Evolutionary conservation across 2,888 invertebrate genomes (phyloP), one percentile per base, ranked within the genome.

Genomic region (Gasteruption jaculator): DNA sequence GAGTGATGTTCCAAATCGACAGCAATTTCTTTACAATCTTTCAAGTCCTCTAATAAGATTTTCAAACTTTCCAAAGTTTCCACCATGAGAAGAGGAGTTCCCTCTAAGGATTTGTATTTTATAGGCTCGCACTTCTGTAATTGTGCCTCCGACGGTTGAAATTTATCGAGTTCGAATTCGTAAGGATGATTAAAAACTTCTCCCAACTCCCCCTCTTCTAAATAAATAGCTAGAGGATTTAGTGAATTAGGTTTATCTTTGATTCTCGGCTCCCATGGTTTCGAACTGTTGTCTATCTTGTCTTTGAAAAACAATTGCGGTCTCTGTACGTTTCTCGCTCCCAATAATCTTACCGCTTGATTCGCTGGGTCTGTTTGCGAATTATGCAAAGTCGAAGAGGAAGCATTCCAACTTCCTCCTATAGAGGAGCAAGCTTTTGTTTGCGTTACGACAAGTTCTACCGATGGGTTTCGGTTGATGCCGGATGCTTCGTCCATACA

Each of bases 1-100:
- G 87, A 85, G 70, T 99, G 95, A 71, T 95, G 93, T 76, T 90
- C 90, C 35, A 97, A 74, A 74, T 97, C 97, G 1, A 97, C 80
- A 0, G 93, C 92, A 38, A 97, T 78, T 64, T 87, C 87, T 2
- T 73, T 71, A n/a, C 81, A 80, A 1, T 71, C 71, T 27, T 74
- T 73, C 44, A 99, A 73, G 47, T 85, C 83, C 1, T 77, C 68
- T 3, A 89, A 60, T 29, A 95, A 73, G 3, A 74, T 69, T 31
- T 81, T 71, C 2, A 97, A 63, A 39, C 83, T 77, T 1, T 76
- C 74, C 14, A 75, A 72, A 0, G 78, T 85, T 30, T 83, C 79
- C 0, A 99, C 78, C 48, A 82, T 77, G 3, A 82, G 74, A 4
- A 87, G 70, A 1, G 79, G 80, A 0, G 88, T 89, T 1, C 82